Base-by-base conservation (phyloP, 2,113 vertebrate genomes). In the Probosciger aterrimus region DNA sequence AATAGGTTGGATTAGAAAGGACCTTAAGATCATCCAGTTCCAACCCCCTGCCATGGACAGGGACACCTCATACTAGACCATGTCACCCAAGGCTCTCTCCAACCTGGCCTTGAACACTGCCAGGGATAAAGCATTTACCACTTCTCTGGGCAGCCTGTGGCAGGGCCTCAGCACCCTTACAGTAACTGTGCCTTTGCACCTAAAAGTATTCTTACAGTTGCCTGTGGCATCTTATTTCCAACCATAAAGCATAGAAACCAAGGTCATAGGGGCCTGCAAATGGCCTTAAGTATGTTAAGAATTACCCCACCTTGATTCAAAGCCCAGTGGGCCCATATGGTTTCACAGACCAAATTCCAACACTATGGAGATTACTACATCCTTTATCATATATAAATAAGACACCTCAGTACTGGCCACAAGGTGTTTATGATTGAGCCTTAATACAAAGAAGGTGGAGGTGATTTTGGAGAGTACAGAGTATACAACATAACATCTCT, bases 291-390 rank as follows among this genome's bases (percentile, higher is more conserved):
- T 52, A 2, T 11, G 41, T 85, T 76, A 57, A 76, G 84, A 44
- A 13, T 9, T 27, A 70, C 10, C 28, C 8, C 0, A 0, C 4
- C 12, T 3, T 11, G 22, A n/a, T 33, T 80, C 27, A 47, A 63
- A 83, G 11, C n/a, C 30, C 43, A 17, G 10, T 25, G 74, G 71
- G 6, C 18, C 19, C 0, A 0, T 15, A 5, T 22, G 71, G 31
- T 64, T 86, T 84, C 78, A 37, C 16, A 60, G 57, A 62, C 23
- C 18, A 28, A 90, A 82, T 43, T 50, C 57, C 24, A 84, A 3
- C n/a, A 23, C 11, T 43, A 4, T 50, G 30, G 18, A 62, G 30
- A 19, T 62, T 57, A 17, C 46, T 70, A 8, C 14, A 11, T 44
- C 67, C 44, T 65, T 60, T 4, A 6, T 46, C 35, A 14, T 10